Evolutionary conservation across 1,140 invertebrate genomes (phyloP).

Genomic region (Platyura marginata): DNA sequence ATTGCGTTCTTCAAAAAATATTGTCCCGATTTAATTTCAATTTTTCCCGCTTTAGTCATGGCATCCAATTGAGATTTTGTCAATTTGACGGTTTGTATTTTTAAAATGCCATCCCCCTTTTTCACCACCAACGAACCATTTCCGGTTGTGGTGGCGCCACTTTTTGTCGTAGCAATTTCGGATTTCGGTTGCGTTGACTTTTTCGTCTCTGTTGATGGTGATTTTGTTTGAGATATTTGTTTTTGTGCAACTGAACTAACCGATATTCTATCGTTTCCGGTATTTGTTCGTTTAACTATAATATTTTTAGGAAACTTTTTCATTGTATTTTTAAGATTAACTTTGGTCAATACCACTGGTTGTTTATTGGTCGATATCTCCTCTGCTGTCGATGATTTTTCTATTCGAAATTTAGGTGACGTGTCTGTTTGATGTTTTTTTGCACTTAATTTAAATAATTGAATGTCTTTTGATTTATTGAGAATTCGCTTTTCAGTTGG

Average conservation of each 20-base stretch:
- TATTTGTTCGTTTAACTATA: too few species aligned
- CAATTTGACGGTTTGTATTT: slow-evolving; percentile 37
- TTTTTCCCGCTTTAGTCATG: slow-evolving; percentile 34
- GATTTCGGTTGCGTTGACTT: background rate
- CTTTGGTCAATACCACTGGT: too few species aligned
- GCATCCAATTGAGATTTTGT: slow-evolving; percentile 37
- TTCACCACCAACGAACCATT: slow-evolving; percentile 33
- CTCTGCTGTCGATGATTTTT: background rate
- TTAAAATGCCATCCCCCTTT: slow-evolving; percentile 28
- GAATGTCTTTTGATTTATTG: too few species aligned
- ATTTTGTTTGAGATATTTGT: background rate
- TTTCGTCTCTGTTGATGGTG: background rate
- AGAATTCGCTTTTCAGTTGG: background rate
- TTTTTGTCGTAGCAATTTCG: background rate
- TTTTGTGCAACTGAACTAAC: background rate
- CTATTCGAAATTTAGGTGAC: background rate
- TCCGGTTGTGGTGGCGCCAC: slow-evolving; percentile 4
- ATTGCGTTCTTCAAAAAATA: slow-evolving; percentile 12
- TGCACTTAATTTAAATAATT: too few species aligned
- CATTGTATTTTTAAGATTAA: too few species aligned
- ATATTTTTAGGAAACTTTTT: too few species aligned
- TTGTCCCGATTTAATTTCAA: slow-evolving; percentile 29
- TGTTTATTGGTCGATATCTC: background rate
- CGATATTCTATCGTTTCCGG: too few species aligned
- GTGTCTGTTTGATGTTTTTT: background rate